These are phyloP conservation scores for Apostichopus leukothele DNA, from an alignment of 53 echinoderm and acorn worm genomes.

Conservation along the genomic window DNA sequence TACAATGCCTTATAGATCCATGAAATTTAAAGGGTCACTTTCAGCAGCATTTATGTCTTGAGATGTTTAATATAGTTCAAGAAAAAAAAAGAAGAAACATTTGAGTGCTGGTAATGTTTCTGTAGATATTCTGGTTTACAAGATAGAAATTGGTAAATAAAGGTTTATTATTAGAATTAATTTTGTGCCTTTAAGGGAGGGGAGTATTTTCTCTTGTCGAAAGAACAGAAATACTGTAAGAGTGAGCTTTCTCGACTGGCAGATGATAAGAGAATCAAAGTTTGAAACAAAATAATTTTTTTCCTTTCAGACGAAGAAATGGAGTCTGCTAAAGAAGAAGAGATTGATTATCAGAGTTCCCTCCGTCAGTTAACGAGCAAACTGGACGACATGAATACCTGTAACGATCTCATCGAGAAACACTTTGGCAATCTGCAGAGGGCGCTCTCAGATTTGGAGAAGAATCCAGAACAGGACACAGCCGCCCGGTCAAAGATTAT, in stretches of 20 bases:
- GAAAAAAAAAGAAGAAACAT: too few relatives aligned
- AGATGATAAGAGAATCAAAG: too few relatives aligned
- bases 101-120: too few relatives aligned
- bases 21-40: too few relatives aligned
- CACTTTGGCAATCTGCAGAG: constrained; percentile 90
- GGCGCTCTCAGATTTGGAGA: constrained; percentile 85
- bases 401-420: constrained; percentile 97
- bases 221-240: neutral
- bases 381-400: constrained; percentile 92
- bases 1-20: too few relatives aligned
- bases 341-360: constrained; percentile 79
- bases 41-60: too few relatives aligned
- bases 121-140: too few relatives aligned
- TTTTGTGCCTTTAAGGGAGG: neutral
- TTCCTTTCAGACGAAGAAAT: constrained; percentile 62
- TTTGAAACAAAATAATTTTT: neutral
- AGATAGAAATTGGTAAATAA: neutral
- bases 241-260: neutral
- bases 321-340: constrained; percentile 77
- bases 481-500: constrained; percentile 85
- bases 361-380: constrained; percentile 86
- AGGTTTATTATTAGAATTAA: neutral
- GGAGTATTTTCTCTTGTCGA: neutral
- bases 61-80: too few relatives aligned
- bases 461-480: constrained; percentile 62